Base-by-base conservation (phyloP, 1,140 invertebrate species). In the Prorops nasuta region DNA sequence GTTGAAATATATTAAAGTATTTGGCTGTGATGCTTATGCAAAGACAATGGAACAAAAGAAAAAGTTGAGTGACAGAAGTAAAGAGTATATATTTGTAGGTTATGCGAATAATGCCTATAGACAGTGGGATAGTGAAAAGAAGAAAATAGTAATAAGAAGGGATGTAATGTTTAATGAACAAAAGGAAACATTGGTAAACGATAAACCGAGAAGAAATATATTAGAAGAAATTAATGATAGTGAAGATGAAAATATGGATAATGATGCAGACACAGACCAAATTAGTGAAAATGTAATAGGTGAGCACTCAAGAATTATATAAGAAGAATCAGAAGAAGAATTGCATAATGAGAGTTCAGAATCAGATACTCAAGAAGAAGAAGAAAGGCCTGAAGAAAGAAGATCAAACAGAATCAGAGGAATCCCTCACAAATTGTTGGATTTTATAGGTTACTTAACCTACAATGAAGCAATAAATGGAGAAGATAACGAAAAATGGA, bases 401-500 rank as follows among this genome's bases (percentile, higher is more conserved):
- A 39, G 18, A 44, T 43, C 28, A 6, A 1, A 10, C 0, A 42
- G 22, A 14, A 6, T 0, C 1, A 34, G 3, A 31, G 42, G 17
- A 41, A 16, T 21, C 22, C 41, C 20, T 9, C 1, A 31, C 2
- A 51, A 34, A 42, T 28, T 43, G 7, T 38, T 22, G n/a, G 48
- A 49, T 21, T 50, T 46, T 16, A 46, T 24, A 9, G n/a, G n/a
- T n/a, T n/a, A 41, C 9, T 4, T 43, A 10, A 58, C 41, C 2
- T 60, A 50, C 38, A 2, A 20, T 8, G 55, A 61, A 46, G 43
- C 19, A 8, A 31, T 53, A 7, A 15, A 35, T 2, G n/a, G 54
- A 12, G 19, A 35, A 9, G 51, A 62, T 34, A 41, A 9, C 12
- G 15, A 48, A 3, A 28, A 44, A 19, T 62, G 60, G 61, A 36